phyloP scores from a whole-genome alignment of 2,888 invertebrate species.

The Proisotoma minuta region DNA sequence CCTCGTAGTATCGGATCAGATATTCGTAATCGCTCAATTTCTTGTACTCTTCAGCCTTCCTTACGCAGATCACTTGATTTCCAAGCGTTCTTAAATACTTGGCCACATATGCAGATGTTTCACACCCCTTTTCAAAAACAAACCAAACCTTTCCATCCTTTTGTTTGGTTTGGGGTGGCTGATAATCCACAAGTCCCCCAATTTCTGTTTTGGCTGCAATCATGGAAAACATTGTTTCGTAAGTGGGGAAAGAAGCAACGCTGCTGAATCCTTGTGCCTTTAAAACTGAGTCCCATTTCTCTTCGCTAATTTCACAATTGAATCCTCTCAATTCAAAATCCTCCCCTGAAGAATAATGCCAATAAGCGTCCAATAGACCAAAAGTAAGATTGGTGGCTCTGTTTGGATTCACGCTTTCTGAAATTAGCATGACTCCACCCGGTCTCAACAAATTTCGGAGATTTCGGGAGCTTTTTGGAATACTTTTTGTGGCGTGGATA shows the following conservation, averaged over 20 bases:
- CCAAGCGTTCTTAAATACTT: conserved; percentile 7
- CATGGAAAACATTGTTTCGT: not conserved
- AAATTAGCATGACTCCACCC: conserved; percentile 13
- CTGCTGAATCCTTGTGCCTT: conserved; percentile 7
- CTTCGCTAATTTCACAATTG: conserved; percentile 15
- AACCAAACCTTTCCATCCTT: conserved; percentile 13
- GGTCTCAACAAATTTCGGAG: conserved; percentile 19
- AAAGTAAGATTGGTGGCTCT: conserved; percentile 18
- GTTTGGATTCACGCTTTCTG: conserved; percentile 10
- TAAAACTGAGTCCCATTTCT: conserved; percentile 19
- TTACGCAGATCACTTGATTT: conserved; percentile 11
- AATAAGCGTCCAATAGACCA: conserved; percentile 27
- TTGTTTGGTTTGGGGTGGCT: not conserved
- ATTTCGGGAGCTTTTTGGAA: conserved; percentile 15
- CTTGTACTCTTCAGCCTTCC: conserved; percentile 6
- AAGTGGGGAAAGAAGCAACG: not conserved
- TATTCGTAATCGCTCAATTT: conserved; percentile 8
- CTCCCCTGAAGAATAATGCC: conserved; percentile 13
- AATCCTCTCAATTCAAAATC: conserved; percentile 21
- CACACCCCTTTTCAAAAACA: conserved; percentile 16
- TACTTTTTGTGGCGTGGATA: conserved; percentile 23
- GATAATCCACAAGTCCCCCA: not conserved
- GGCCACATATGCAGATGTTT: conserved; percentile 9
- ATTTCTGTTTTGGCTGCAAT: conserved; percentile 3
- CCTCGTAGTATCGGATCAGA: conserved; percentile 11